Base-by-base conservation (phyloP, 2,113 vertebrate species). In the Promerops cafer region DNA sequence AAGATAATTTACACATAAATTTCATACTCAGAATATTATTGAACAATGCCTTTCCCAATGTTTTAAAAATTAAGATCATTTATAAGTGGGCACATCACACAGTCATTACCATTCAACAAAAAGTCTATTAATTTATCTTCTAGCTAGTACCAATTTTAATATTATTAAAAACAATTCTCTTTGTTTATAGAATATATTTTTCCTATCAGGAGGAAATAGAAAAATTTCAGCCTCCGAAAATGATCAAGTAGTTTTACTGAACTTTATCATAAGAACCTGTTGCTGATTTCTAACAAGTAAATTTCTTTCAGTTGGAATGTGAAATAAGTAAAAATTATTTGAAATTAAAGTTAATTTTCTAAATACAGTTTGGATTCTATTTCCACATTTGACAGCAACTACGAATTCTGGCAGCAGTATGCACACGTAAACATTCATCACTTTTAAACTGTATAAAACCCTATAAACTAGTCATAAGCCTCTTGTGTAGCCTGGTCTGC, bases 1-100 rank as follows among this genome's bases (percentile, higher is more conserved):
- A 93, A 96, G 94, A 93, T 83, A 93, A 93, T 96, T 93, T 94
- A 75, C 89, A 90, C 68, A 88, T 84, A 83, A 95, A 85, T 86
- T 83, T 21, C 68, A 63, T 92, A 80, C 35, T 85, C 45, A 47
- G 64, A 94, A 86, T 86, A 42, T 37, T 90, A 42, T 10, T 83
- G 54, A 93, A 86, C 44, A 93, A 71, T 68, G n/a, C 14, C 9
- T 92, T 92, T 87, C 27, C 31, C 60, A 64, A 3, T 81, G 22
- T 90, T 83, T 53, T 17, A 83, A 69, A 53, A 94, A 68, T 50
- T 60, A 80, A 64, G 11, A 37, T 85, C 0, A 30, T 84, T 45
- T 60, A 42, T 39, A 90, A 80, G 75, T 16, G 1, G 1, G 4
- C 8, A 16, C 54, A 31, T 87, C 33, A 79, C 52, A 30, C 9